A percentile compares a stretch with the other conserved stretches of the same genome.
Evolutionary conservation across 2,797 vertebrate genomes (phyloP).

Genomic region (Neomorphus geoffroyi): DNA sequence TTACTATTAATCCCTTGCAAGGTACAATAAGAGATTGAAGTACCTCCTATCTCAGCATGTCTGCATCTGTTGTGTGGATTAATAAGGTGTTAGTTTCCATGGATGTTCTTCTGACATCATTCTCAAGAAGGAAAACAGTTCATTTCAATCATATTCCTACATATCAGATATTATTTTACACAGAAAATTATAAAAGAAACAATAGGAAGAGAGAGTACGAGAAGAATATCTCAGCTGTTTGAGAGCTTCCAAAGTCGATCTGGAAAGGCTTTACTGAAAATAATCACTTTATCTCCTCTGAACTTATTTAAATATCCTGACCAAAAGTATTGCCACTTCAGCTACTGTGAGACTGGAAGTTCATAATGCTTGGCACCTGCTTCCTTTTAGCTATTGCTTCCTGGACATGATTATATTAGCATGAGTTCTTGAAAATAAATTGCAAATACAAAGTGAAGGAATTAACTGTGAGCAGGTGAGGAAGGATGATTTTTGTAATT

Average conservation of each 20-base stretch:
- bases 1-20: not conserved
- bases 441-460: not conserved
- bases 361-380: not conserved
- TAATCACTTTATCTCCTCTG: not conserved
- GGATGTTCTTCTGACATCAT: not conserved
- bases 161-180: not conserved
- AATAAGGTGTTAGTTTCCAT: not conserved
- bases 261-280: not conserved
- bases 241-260: not conserved
- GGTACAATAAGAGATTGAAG: not conserved
- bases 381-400: not conserved
- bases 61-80: not conserved
- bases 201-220: not conserved
- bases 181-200: not conserved
- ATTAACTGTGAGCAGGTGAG: not conserved
- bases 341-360: not conserved
- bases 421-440: not conserved
- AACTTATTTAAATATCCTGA: not conserved
- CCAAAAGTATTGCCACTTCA: not conserved
- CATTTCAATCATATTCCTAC: not conserved
- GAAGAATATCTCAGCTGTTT: not conserved
- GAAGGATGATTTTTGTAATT: not conserved
- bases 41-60: not conserved
- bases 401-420: not conserved
- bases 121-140: not conserved